Percentiles rank a stretch among this genome's conserved stretches.
Conservation (phyloP, 2,888 invertebrate species). For the Frankliniella fusca region DNA sequence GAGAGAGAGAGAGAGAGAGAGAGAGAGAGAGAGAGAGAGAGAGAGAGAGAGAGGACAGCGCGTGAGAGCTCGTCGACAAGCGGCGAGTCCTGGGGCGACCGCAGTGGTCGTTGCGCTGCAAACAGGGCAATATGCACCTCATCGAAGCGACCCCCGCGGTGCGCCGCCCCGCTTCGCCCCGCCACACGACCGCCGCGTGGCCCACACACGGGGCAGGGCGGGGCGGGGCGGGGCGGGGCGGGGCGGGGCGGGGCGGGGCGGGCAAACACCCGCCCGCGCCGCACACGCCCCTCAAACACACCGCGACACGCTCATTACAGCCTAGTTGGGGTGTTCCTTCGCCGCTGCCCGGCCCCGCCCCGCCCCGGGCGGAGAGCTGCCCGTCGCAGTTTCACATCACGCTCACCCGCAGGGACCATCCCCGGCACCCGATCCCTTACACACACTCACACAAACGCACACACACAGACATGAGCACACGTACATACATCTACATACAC, state of each 20-base stretch:
- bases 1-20: not conserved
- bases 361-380: not conserved
- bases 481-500: no score
- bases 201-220: conserved; percentile 45
- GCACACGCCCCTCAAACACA: not conserved
- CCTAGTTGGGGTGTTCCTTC: not conserved
- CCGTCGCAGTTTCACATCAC: no score
- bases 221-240: conserved; percentile 50
- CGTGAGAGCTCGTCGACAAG: no score
- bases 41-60: no score
- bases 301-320: not conserved
- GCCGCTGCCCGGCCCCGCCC: not conserved
- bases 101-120: no score
- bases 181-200: not conserved
- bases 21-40: not conserved
- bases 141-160: not conserved
- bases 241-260: conserved; percentile 48
- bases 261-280: not conserved
- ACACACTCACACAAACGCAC: not conserved
- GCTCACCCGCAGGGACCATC: not conserved
- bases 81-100: no score
- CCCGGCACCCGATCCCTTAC: not conserved
- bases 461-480: not conserved
- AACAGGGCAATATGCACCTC: no score
- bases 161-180: conserved; percentile 27